phyloP scores from a whole-genome alignment of 92 coral and sea anemone species.

The Palythoa grandis region DNA sequence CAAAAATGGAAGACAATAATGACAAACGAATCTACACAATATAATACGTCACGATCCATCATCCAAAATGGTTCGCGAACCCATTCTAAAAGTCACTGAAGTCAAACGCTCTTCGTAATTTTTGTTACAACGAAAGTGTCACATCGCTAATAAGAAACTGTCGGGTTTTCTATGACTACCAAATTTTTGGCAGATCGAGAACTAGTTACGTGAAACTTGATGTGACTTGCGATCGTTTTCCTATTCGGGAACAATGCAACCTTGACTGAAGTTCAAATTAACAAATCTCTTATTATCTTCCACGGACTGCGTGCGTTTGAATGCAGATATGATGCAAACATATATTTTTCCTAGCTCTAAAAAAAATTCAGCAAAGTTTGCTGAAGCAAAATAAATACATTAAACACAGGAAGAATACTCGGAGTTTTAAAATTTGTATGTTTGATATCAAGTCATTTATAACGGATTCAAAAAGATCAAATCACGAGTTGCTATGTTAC shows the following conservation, averaged over 20 bases:
- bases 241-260: not conserved
- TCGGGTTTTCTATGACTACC: not conserved
- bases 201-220: not conserved
- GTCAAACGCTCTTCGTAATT: not conserved
- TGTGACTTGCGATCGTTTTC: not conserved
- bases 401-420: not conserved
- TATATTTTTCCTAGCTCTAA: not conserved
- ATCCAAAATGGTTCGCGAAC: not conserved
- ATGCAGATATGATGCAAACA: not conserved
- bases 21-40: constrained; percentile 30
- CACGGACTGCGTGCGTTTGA: not conserved
- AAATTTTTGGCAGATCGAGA: not conserved
- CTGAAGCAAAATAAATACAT: not conserved
- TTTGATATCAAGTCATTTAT: not conserved
- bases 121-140: not conserved
- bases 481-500: constrained; percentile 7
- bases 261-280: not conserved
- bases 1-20: not conserved
- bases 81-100: constrained; percentile 4
- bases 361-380: not conserved
- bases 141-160: not conserved
- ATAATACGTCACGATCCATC: not conserved
- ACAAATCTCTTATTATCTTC: not conserved
- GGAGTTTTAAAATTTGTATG: not conserved
- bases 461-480: not conserved